phyloP scores from a whole-genome alignment of 2,888 invertebrate genomes.

The Eulithis testata region DNA sequence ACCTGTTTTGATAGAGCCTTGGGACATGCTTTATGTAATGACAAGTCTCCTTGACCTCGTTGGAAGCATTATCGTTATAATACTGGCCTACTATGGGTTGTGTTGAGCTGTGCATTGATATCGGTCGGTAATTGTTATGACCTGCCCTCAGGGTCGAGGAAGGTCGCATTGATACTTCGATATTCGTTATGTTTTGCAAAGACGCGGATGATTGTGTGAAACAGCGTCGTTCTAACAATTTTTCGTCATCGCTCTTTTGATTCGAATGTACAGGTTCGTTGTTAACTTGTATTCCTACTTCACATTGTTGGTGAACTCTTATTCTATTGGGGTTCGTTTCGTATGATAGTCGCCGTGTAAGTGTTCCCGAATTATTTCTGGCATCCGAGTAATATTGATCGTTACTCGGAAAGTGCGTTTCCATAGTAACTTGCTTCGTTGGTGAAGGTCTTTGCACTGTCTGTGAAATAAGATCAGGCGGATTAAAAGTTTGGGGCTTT shows the following conservation, averaged over 20 bases:
- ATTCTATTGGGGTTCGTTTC: slow-evolving; percentile 49
- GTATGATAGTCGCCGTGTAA: slow-evolving; percentile 49
- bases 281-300: slow-evolving; percentile 67
- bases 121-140: slow-evolving; percentile 75
- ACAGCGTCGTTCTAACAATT: slow-evolving; percentile 72
- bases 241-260: slow-evolving; percentile 82
- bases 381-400: slow-evolving; percentile 58
- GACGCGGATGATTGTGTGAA: slow-evolving; percentile 70
- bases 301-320: slow-evolving; percentile 62
- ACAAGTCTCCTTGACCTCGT: slow-evolving; percentile 75
- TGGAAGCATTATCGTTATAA: slow-evolving; percentile 66
- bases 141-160: slow-evolving; percentile 62
- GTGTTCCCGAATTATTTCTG: slow-evolving; percentile 51
- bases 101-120: slow-evolving; percentile 73
- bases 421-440: slow-evolving; percentile 74
- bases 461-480: slow-evolving; percentile 80
- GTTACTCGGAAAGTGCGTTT: slow-evolving; percentile 77
- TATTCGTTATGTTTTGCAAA: slow-evolving; percentile 79
- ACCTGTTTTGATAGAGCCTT: slow-evolving; percentile 76
- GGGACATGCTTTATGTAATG: slow-evolving; percentile 77
- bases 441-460: slow-evolving; percentile 72
- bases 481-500: slow-evolving; percentile 57
- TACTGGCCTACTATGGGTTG: slow-evolving; percentile 58
- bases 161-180: slow-evolving; percentile 76
- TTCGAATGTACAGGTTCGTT: slow-evolving; percentile 63